A percentile compares a stretch with the other conserved stretches of the same genome.
Conservation (phyloP, 2,797 vertebrate species). For the Cryptoprocta ferox region DNA sequence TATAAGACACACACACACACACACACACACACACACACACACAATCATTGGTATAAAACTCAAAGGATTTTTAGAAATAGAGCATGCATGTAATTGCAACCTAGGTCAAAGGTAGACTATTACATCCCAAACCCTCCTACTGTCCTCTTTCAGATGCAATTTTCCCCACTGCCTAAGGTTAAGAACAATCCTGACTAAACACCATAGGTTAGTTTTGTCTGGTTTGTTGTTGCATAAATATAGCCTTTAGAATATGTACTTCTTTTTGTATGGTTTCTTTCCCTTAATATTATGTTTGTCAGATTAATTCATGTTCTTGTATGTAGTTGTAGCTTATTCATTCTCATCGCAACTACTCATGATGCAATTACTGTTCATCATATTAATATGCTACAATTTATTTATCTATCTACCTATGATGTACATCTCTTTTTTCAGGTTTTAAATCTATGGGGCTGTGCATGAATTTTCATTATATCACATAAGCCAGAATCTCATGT, state of each 20-base stretch:
- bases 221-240: not conserved
- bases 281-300: not conserved
- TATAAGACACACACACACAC: not conserved
- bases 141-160: not conserved
- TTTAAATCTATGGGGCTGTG: not conserved
- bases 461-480: not conserved
- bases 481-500: not conserved
- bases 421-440: not conserved
- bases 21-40: not conserved
- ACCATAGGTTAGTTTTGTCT: not conserved
- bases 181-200: not conserved
- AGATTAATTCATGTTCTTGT: not conserved
- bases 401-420: not conserved
- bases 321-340: not conserved
- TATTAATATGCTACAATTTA: not conserved
- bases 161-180: accelerated
- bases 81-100: not conserved
- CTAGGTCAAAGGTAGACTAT: not conserved
- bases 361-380: not conserved
- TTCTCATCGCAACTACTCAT: not conserved
- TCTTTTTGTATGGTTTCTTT: not conserved
- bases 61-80: not conserved
- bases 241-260: not conserved
- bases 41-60: not conserved
- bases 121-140: not conserved